Evolutionary conservation across 2,888 invertebrate species (phyloP), one percentile per base, ranked within the genome.

Genomic region (Bombylius major): DNA sequence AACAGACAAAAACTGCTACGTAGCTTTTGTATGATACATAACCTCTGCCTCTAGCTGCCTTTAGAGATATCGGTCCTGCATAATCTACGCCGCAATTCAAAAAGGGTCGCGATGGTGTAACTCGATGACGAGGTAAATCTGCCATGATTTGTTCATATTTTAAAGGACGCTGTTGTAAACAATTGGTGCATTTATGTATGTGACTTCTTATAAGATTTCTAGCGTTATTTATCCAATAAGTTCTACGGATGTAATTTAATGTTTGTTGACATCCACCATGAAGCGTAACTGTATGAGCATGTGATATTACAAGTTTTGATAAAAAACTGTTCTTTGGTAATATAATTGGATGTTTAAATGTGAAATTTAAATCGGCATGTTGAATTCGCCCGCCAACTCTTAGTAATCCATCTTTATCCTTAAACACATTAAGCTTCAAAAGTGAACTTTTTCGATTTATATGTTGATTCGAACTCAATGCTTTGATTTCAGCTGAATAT

Each of bases 171-270:
- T 50, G 23, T 11, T 53, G 46, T 36, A 48, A 54, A 39, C 62
- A 62, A 11, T 31, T 52, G 4, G 60, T n/a, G 50, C 62, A 63
- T 8, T 55, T 33, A 34, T 47, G 55, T 7, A 58, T 47, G 13
- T 55, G 32, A 34, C 32, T 46, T 34, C 50, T 55, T 1, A 60
- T 46, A 1, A 47, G n/a, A 23, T 53, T 58, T 47, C 52, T 39
- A n/a, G 52, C 59, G 9, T 56, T 50, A 23, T 62, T 50, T 11
- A 61, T 60, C 63, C 64, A 65, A 56, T 58, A 65, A 55, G 58
- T 52, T 39, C 55, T 47, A 23, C 63, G 50, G 5, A 64, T 13
- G 12, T n/a, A 36, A 14, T 45, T n/a, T 36, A 63, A 34, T 39
- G 59, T 51, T 45, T 55, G 23, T 50, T 63, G 61, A n/a, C 60